phyloP scores from a whole-genome alignment of 2,113 vertebrate genomes.

The Hippocampus guttulatus region DNA sequence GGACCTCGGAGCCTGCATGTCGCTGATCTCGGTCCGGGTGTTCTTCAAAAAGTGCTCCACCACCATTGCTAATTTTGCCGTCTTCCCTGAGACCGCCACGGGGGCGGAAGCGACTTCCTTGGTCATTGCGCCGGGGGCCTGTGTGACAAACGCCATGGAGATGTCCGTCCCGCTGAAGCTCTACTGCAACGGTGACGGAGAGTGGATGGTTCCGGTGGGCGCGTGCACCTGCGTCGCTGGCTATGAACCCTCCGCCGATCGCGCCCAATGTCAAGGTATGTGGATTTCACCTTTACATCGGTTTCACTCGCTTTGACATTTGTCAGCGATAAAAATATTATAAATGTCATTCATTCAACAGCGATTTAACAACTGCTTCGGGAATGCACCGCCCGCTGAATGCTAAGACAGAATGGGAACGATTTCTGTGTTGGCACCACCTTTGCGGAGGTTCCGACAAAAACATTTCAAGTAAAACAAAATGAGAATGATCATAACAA shows the following conservation, averaged over 20 bases:
- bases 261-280: slow-evolving; percentile 90
- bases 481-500: too few relatives aligned
- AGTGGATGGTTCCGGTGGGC: slow-evolving; percentile 98
- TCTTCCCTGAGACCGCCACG: slow-evolving; percentile 94
- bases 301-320: not conserved
- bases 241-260: slow-evolving; percentile 83
- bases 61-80: slow-evolving; percentile 89
- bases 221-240: slow-evolving; percentile 91
- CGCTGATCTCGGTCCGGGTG: slow-evolving; percentile 91
- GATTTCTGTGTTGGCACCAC: too few relatives aligned
- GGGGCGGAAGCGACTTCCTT: slow-evolving; percentile 93
- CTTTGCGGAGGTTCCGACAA: too few relatives aligned
- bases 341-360: not conserved
- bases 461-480: too few relatives aligned
- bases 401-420: too few relatives aligned
- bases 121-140: slow-evolving; percentile 91
- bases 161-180: slow-evolving; percentile 94
- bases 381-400: too few relatives aligned
- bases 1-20: slow-evolving; percentile 97
- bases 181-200: slow-evolving; percentile 95
- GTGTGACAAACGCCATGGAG: slow-evolving; percentile 88
- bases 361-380: too few relatives aligned
- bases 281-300: slow-evolving; percentile 24
- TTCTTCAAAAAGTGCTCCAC: slow-evolving; percentile 98
- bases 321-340: not conserved